Evolutionary conservation across 2,797 vertebrate genomes (phyloP).

Genomic region (Helicolenus hilgendorfi): DNA sequence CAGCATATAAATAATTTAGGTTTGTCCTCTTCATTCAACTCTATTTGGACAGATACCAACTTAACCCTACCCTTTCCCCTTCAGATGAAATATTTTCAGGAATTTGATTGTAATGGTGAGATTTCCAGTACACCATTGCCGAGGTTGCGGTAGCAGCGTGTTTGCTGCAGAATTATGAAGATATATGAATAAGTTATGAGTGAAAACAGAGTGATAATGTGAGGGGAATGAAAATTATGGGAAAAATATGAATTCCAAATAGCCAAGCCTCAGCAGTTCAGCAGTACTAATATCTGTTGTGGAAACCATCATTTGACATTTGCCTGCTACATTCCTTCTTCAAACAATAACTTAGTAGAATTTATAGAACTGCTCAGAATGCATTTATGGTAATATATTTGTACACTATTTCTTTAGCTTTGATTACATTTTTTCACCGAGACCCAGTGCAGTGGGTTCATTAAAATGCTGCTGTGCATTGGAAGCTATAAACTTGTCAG

Average conservation of each 20-base stretch:
- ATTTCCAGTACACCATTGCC: neutral
- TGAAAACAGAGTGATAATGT: neutral
- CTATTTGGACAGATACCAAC: slow-evolving; percentile 43
- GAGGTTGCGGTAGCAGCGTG: neutral
- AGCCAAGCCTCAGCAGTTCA: slow-evolving; percentile 10
- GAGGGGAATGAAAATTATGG: neutral
- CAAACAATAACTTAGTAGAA: neutral
- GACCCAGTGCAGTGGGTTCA: neutral
- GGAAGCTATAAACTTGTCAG: neutral
- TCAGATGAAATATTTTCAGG: neutral
- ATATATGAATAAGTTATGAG: slow-evolving; percentile 16
- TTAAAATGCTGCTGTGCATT: neutral
- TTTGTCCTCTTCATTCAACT: slow-evolving; percentile 70
- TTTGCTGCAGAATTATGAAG: neutral
- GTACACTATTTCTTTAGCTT: neutral
- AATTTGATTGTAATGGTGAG: neutral
- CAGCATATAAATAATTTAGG: slow-evolving; percentile 88
- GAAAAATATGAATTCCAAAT: neutral
- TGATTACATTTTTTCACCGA: neutral
- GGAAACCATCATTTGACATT: slow-evolving; percentile 9
- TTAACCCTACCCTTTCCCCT: slow-evolving; percentile 29
- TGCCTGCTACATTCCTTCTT: neutral
- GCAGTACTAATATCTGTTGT: neutral
- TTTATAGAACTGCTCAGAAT: slow-evolving; percentile 15
- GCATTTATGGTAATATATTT: slow-evolving; percentile 28